Conservation (phyloP, 2,113 vertebrate species). For the Heterotilapia buettikoferi region DNA sequence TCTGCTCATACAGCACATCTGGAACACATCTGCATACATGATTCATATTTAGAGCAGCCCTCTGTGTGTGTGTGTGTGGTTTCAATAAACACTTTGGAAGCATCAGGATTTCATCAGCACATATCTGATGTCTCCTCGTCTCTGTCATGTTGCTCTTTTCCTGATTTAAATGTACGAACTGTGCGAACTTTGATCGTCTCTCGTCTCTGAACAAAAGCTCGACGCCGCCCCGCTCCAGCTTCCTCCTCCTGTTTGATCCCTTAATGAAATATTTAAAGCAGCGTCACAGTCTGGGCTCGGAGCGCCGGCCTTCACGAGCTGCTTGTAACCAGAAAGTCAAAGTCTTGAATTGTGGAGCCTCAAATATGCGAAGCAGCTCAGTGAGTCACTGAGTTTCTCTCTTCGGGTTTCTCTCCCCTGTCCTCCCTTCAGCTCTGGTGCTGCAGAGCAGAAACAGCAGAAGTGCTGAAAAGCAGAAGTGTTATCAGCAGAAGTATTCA, state of each 20-base stretch:
- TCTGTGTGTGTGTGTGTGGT: background rate
- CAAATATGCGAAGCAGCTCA: background rate
- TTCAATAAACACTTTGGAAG: background rate
- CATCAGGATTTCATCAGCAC: background rate
- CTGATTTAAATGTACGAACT: background rate
- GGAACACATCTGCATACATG: background rate
- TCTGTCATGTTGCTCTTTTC: background rate
- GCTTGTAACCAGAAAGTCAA: background rate
- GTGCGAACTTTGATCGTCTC: background rate
- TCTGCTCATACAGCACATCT: background rate
- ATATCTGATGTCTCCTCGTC: background rate
- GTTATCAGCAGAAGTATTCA: background rate
- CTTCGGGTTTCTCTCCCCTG: background rate
- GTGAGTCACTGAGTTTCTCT: background rate
- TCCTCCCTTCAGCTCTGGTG: background rate
- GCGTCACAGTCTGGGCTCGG: background rate
- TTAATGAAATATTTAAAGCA: background rate
- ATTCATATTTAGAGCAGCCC: background rate
- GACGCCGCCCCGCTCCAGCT: accelerated
- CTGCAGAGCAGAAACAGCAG: background rate
- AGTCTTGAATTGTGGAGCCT: background rate
- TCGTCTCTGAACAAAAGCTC: background rate
- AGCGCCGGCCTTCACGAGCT: background rate
- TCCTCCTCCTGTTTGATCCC: accelerated
- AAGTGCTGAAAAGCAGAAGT: background rate